Evolutionary conservation across 2,113 vertebrate species (phyloP), one percentile per base, ranked within the genome.

Genomic region (Equus quagga): DNA sequence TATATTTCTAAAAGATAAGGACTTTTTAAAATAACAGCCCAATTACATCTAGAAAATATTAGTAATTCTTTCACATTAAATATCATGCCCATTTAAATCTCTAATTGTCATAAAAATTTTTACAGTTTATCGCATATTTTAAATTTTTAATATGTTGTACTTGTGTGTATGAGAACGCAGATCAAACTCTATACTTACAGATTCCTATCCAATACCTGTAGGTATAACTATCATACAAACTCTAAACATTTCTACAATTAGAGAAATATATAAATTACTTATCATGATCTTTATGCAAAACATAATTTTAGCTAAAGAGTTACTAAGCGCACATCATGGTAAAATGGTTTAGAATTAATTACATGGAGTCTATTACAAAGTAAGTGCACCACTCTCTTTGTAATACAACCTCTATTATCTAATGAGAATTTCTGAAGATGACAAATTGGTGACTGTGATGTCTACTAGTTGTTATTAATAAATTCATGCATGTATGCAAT

Each of bases 271-370:
- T 10, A 64, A n/a, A 88, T 41, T 87, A 89, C 3, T 23, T 56
- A 6, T 64, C 26, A 85, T 44, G 41, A 85, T 64, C 58, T 24
- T 46, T 90, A 90, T 60, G 26, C 2, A 76, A 89, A 94, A 86
- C 44, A 73, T 81, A 80, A 75, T 70, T 89, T 78, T 70, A 92
- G 33, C 41, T 92, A 28, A 76, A 91, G 60, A 81, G 33, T 81
- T 81, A 86, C 33, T 86, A 92, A 94, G 65, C 73, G 46, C 83
- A 10, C 46, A 51, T 58, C 54, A 96, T 14, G 67, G 31, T 64
- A 70, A 96, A 86, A 33, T 83, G 41, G 21, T 95, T 95, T 67
- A 87, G 41, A 96, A 93, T 72, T 79, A 94, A 96, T 78, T 72
- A 83, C 51, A 93, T 51, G 33, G 60, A 84, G 64, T n/a, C 65